phyloP scores from a whole-genome alignment of 1,140 invertebrate species.

The Dufourea novaeangliae region DNA sequence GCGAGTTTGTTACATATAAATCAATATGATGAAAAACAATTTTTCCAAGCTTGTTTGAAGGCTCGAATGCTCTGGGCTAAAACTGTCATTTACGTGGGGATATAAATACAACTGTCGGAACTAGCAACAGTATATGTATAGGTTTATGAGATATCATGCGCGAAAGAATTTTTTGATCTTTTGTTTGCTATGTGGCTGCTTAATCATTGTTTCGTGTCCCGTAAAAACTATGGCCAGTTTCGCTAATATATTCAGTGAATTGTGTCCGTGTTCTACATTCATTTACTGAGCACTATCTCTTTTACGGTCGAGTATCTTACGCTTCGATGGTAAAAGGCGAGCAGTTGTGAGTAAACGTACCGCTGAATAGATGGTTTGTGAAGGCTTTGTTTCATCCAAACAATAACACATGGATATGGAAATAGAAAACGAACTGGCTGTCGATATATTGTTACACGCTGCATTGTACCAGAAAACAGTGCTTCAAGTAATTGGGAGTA shows the following conservation, averaged over 20 bases:
- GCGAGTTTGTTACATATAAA: neutral
- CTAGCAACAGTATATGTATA: slow-evolving; percentile 6
- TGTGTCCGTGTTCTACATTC: slow-evolving; percentile 8
- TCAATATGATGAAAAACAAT: neutral
- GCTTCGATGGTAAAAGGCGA: slow-evolving; percentile 57
- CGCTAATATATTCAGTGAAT: slow-evolving; percentile 25
- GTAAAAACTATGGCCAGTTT: neutral
- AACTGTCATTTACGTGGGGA: neutral
- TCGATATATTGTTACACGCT: neutral
- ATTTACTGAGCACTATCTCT: slow-evolving; percentile 23
- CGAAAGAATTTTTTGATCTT: neutral
- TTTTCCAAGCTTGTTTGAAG: neutral
- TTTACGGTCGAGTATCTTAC: slow-evolving; percentile 54
- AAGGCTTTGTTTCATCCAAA: slow-evolving; percentile 70
- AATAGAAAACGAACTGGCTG: neutral
- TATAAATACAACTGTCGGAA: neutral
- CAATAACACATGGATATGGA: slow-evolving; percentile 50
- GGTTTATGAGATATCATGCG: neutral
- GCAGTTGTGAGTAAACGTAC: slow-evolving; percentile 63
- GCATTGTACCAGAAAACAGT: neutral
- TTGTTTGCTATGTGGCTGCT: neutral
- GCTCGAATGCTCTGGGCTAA: neutral
- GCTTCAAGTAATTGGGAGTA: neutral
- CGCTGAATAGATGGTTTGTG: slow-evolving; percentile 57
- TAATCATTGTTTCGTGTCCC: slow-evolving; percentile 13